Conservation (phyloP, 2,888 invertebrate species). For the Cancer borealis region DNA sequence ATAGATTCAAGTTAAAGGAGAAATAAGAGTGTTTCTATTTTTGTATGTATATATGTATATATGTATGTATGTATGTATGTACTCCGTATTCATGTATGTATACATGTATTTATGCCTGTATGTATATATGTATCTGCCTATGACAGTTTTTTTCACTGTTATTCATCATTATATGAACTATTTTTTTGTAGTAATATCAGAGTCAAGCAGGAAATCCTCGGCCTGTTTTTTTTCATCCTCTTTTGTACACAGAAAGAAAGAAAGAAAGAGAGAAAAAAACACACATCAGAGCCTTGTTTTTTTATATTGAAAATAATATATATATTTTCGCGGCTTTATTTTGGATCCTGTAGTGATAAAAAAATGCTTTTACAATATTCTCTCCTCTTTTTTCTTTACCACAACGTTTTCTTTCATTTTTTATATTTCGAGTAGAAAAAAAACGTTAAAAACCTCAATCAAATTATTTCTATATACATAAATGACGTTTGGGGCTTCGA, state of each 20-base stretch:
- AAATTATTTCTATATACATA: background rate
- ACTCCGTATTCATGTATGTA: too few relatives aligned
- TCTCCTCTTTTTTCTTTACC: background rate
- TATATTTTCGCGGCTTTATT: background rate
- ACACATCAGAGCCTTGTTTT: background rate
- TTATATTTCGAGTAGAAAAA: background rate
- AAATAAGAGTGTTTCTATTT: background rate
- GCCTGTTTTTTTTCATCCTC: background rate
- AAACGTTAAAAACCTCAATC: too few relatives aligned
- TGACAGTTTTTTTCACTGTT: background rate
- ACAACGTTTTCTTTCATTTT: background rate
- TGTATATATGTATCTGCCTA: background rate
- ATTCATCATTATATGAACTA: background rate
- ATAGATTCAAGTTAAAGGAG: too few relatives aligned
- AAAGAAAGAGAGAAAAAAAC: background rate
- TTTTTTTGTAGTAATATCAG: background rate
- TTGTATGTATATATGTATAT: too few relatives aligned
- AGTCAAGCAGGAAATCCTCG: background rate
- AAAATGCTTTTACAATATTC: constrained; percentile 20
- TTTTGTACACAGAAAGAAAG: background rate
- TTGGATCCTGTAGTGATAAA: background rate
- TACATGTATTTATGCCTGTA: background rate
- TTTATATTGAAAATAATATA: background rate
- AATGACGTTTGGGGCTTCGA: too few relatives aligned
- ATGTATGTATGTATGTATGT: too few relatives aligned